A percentile compares a stretch with the other conserved stretches of the same genome.
phyloP scores from a whole-genome alignment of 2,113 vertebrate genomes.

The Actenoides lindsayi region DNA sequence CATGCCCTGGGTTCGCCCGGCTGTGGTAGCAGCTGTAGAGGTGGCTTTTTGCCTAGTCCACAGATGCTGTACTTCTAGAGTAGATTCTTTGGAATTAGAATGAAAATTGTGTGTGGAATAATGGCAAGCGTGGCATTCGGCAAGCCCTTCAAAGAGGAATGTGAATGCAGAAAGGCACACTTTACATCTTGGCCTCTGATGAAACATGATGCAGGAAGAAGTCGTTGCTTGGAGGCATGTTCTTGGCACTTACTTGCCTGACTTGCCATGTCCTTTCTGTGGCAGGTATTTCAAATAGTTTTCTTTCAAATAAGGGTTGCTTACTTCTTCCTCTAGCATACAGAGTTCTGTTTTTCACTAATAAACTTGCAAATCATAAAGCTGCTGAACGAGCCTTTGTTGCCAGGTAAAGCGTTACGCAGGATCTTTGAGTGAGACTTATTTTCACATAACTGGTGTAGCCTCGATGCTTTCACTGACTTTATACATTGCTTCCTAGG shows the following conservation, averaged over 20 bases:
- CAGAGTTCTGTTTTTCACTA: background rate
- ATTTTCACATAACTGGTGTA: background rate
- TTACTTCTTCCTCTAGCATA: background rate
- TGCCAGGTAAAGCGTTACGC: background rate
- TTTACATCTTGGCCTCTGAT: rapidly evolving
- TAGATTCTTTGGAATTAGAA: too few relatives aligned
- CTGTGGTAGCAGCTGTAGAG: too few relatives aligned
- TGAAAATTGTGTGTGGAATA: background rate
- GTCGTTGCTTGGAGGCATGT: background rate
- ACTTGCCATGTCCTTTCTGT: background rate
- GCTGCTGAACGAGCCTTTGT: background rate
- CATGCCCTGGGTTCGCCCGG: rapidly evolving
- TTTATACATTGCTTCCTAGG: background rate
- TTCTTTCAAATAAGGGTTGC: background rate
- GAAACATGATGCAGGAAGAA: background rate
- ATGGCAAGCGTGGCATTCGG: too few relatives aligned
- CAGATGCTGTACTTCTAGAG: too few relatives aligned
- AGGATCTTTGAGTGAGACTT: background rate
- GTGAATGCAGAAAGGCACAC: rapidly evolving
- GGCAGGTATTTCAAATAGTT: background rate
- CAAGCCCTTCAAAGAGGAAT: background rate
- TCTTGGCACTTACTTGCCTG: background rate
- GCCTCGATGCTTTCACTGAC: background rate
- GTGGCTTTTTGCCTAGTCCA: background rate
- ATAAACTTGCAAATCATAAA: background rate